Percentiles rank a stretch among this genome's conserved stretches.
These are phyloP conservation scores for Tyrophagus putrescentiae DNA, from an alignment of 1,140 invertebrate species.

Conservation along the genomic window DNA sequence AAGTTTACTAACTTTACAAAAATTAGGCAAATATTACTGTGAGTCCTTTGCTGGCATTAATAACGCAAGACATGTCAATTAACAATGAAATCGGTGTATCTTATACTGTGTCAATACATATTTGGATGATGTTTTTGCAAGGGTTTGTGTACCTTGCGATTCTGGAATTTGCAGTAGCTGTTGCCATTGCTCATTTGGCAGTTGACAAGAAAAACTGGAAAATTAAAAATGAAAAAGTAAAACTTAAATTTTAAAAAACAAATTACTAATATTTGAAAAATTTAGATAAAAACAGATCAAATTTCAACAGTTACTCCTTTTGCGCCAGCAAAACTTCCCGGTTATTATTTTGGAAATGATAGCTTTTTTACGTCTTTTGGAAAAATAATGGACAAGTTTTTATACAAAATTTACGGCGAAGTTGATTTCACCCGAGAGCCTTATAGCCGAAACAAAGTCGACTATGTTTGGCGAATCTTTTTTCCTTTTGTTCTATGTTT, in stretches of 20 bases:
- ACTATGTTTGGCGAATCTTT: constrained; percentile 17
- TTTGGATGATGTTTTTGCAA: constrained; percentile 17
- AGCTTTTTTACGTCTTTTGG: not conserved
- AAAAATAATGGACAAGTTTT: not conserved
- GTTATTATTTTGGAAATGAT: constrained; percentile 19
- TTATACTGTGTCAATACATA: constrained; percentile 6
- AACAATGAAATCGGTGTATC: constrained; percentile 17
- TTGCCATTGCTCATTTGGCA: not conserved
- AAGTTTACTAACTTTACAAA: not conserved
- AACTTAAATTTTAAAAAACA: too few relatives aligned
- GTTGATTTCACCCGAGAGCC: constrained; percentile 17
- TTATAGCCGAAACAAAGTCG: constrained; percentile 16
- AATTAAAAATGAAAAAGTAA: not conserved
- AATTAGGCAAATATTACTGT: not conserved
- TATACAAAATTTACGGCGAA: constrained; percentile 11
- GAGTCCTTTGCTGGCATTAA: constrained; percentile 5
- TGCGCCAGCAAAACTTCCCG: not conserved
- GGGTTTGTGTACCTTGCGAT: not conserved
- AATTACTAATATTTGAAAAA: too few relatives aligned
- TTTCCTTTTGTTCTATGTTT: constrained; percentile 14
- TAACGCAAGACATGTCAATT: constrained; percentile 15
- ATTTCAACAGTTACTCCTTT: not conserved
- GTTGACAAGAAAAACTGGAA: constrained; percentile 13
- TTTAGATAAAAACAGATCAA: not conserved
- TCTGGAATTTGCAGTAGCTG: constrained; percentile 14